These are phyloP conservation scores for Vulpes ferrilata DNA, from an alignment of 2,113 vertebrate genomes.

Conservation along the genomic window DNA sequence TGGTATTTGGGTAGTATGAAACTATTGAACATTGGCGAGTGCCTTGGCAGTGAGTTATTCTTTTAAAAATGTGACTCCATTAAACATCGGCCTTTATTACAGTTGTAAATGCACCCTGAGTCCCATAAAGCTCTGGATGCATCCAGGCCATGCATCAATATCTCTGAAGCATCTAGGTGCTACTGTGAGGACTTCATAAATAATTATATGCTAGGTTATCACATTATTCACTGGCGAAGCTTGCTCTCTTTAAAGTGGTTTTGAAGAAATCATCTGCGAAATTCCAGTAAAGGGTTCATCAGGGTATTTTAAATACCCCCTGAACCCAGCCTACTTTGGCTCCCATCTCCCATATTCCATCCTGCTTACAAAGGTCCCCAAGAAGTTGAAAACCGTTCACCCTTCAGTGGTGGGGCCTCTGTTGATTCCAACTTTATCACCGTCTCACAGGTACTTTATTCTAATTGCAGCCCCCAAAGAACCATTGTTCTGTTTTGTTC, in stretches of 20 bases:
- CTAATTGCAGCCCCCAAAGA: neutral
- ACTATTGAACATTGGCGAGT: conserved; percentile 34
- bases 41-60: conserved; percentile 4
- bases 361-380: neutral
- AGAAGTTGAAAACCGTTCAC: neutral
- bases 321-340: neutral
- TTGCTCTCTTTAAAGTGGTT: neutral
- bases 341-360: neutral
- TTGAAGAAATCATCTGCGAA: conserved; percentile 54
- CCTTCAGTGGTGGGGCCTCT: rapidly evolving
- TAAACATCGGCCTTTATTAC: conserved; percentile 69
- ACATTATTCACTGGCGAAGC: conserved; percentile 8
- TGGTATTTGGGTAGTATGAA: neutral
- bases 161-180: conserved; percentile 54
- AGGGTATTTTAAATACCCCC: neutral
- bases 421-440: neutral
- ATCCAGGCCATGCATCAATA: neutral
- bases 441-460: neutral
- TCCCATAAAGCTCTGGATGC: conserved; percentile 33
- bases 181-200: conserved; percentile 54
- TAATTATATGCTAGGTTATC: conserved; percentile 1
- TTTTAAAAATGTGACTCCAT: conserved; percentile 50
- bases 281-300: conserved; percentile 31
- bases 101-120: conserved; percentile 28
- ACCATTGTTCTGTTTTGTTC: neutral